Conservation (phyloP, 2,888 invertebrate genomes). For the Cantharis flavilabris region DNA sequence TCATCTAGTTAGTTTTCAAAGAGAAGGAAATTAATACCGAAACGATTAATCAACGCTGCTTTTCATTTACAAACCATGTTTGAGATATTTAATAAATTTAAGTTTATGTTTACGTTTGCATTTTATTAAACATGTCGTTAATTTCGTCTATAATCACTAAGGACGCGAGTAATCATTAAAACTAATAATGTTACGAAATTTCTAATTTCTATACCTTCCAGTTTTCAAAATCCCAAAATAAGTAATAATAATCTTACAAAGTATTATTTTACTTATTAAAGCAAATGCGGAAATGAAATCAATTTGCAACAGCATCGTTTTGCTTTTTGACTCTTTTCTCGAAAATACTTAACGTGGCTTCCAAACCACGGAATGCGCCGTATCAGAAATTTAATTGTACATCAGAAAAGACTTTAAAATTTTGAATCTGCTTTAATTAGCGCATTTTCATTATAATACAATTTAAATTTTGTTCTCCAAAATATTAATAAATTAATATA, state of each 20-base stretch:
- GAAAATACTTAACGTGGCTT: too few relatives aligned
- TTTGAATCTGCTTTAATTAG: too few relatives aligned
- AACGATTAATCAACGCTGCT: constrained; percentile 19
- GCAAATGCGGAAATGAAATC: too few relatives aligned
- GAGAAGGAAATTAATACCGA: constrained; percentile 16
- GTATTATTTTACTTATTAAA: too few relatives aligned
- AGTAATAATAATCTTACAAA: not conserved
- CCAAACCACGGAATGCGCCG: too few relatives aligned
- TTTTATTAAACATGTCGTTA: constrained; percentile 5
- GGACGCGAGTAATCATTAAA: not conserved
- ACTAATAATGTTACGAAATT: not conserved
- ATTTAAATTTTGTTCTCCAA: not conserved
- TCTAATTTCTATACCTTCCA: not conserved
- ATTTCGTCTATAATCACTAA: not conserved
- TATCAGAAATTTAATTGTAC: too few relatives aligned
- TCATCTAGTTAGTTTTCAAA: constrained; percentile 9
- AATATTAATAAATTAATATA: not conserved
- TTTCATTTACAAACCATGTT: constrained; percentile 20
- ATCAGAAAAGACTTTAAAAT: too few relatives aligned
- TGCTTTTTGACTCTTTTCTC: too few relatives aligned
- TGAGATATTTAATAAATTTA: constrained; percentile 9
- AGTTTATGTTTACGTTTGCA: constrained; percentile 19
- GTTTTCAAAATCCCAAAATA: not conserved
- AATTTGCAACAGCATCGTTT: too few relatives aligned
- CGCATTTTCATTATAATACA: too few relatives aligned